A percentile compares a stretch with the other conserved stretches of the same genome.
Evolutionary conservation across 1,140 invertebrate species (phyloP).

Genomic region (Dendroctonus ponderosae): DNA sequence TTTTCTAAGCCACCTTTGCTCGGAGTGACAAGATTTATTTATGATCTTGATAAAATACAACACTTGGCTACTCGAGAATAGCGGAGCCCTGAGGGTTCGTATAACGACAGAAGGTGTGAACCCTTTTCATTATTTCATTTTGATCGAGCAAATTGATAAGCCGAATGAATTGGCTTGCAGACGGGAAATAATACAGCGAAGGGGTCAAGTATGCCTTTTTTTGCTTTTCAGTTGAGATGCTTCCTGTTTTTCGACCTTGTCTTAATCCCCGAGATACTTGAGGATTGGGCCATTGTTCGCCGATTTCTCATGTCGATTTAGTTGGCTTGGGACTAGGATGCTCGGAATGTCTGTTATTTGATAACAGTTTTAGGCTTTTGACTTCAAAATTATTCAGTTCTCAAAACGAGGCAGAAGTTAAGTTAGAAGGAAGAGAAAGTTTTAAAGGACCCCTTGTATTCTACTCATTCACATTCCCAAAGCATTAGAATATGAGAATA

Average conservation of each 20-base stretch:
- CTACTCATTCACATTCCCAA: too few relatives aligned
- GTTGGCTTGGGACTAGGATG: too few relatives aligned
- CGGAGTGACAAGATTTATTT: constrained; percentile 33
- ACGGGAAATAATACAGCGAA: constrained; percentile 23
- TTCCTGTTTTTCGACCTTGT: constrained; percentile 11
- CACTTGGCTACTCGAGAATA: constrained; percentile 23
- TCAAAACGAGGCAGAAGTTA: too few relatives aligned
- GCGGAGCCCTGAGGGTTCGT: constrained; percentile 7
- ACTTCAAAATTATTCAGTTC: too few relatives aligned
- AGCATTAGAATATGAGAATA: too few relatives aligned
- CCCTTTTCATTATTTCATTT: constrained; percentile 37
- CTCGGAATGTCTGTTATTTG: too few relatives aligned
- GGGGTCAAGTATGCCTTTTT: constrained; percentile 17
- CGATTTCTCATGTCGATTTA: too few relatives aligned
- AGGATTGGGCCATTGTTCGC: too few relatives aligned
- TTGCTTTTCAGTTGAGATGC: constrained; percentile 3
- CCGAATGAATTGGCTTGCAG: constrained; percentile 16
- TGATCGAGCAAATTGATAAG: constrained; percentile 22
- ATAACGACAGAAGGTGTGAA: constrained; percentile 37
- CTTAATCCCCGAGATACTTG: too few relatives aligned
- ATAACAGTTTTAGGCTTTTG: too few relatives aligned
- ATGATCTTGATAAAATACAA: constrained; percentile 35
- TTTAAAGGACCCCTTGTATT: too few relatives aligned
- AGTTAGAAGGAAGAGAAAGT: too few relatives aligned
- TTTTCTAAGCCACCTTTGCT: constrained; percentile 16